Base-by-base conservation (phyloP, 2,113 vertebrate genomes). In the Eudorcas thomsonii region DNA sequence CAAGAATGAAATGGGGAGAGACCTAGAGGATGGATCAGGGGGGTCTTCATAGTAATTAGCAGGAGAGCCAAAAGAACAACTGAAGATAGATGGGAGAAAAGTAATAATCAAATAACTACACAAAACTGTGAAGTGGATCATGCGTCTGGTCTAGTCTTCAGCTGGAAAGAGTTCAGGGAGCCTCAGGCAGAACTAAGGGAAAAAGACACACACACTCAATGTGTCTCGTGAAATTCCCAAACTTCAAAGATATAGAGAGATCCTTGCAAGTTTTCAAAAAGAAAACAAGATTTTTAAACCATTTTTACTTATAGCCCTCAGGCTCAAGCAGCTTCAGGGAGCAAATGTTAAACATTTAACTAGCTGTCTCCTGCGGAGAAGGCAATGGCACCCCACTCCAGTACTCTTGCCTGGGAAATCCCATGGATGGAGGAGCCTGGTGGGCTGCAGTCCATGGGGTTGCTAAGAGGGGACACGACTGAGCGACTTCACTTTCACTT, bases 181-280 rank as follows among this genome's bases (percentile, higher is more conserved):
- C 59, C 57, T 19, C 78, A 43, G 82, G 97, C 67, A 92, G 71
- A 60, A 23, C 52, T 43, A 55, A 95, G 21, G 50, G 82, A 55
- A 74, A 88, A 74, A 90, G 74, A 88, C 57, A 64, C 0, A 64
- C 0, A 21, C 10, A 50, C 67, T 55, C 1, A 0, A 4, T 26
- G 33, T 57, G n/a, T 8, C 89, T 83, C 83, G 7, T 33, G 36
- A 89, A 96, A 94, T 93, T 74, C 87, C 78, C 67, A 67, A 74
- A 96, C 93, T 97, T 96, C 94, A 93, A 97, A 97, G 92, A 55
- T 50, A 60, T 57, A 84, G 84, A 52, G 83, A 93, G 71, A 97
- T 48, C 48, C 71, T 94, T 78, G 94, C 59, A 94, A 91, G 82
- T 96, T 98, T 95, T 67, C 59, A 83, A 52, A 96, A 95, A 89